A percentile compares a stretch with the other conserved stretches of the same genome.
phyloP scores from a whole-genome alignment of 2,888 invertebrate species.

The Leptopilina myrica region DNA sequence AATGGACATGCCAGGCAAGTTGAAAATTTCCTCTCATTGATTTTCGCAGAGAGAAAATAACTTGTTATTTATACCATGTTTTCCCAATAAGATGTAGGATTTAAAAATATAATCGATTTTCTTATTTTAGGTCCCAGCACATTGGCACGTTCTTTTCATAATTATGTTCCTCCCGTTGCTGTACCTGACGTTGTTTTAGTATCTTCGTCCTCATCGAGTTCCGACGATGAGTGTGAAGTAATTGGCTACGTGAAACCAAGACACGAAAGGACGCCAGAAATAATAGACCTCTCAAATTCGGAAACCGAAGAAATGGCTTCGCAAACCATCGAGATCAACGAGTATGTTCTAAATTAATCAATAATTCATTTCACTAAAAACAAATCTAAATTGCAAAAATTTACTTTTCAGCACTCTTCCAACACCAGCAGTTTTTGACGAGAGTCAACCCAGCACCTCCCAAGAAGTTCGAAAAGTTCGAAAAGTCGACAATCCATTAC shows the following conservation, averaged over 20 bases:
- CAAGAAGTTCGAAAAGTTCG: conserved; percentile 23
- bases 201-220: conserved; percentile 73
- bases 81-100: neutral
- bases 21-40: neutral
- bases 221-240: conserved; percentile 80
- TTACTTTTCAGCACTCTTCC: conserved; percentile 21
- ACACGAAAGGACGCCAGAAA: conserved; percentile 82
- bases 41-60: too few species aligned
- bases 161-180: conserved; percentile 53
- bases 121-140: conserved; percentile 66
- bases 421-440: conserved; percentile 19
- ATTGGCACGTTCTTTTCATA: conserved; percentile 61
- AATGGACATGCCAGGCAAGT: conserved; percentile 36
- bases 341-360: neutral
- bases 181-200: conserved; percentile 66
- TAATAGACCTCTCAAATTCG: conserved; percentile 81
- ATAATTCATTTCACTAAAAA: too few species aligned
- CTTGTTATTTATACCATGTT: too few species aligned
- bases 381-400: too few species aligned
- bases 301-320: conserved; percentile 75
- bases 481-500: conserved; percentile 39
- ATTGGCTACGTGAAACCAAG: conserved; percentile 84
- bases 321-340: neutral
- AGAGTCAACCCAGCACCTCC: conserved; percentile 54
- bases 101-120: conserved; percentile 9